Evolutionary conservation across 2,888 invertebrate species (phyloP), one percentile per base, ranked within the genome.

Genomic region (Margaritifera margaritifera): DNA sequence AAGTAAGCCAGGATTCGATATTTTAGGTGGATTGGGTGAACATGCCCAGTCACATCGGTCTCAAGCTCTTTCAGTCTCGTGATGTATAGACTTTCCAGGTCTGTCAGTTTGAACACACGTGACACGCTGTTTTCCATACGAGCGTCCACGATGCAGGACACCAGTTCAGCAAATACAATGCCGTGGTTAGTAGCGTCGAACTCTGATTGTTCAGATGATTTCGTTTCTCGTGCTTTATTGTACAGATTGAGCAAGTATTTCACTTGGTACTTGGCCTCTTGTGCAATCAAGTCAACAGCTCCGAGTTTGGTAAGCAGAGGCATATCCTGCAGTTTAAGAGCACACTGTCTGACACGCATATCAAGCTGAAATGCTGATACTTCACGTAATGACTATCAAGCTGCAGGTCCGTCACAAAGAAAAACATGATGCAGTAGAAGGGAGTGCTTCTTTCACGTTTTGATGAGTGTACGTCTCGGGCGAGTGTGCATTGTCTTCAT

Each of bases 231-330:
- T 31, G 31, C 31, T 31, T 31, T 31, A 31, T 31, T 31, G 31
- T 31, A 6, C 6, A 6, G 31, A 31, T 6, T 5, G 6, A 6
- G 6, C 1, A 31, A 5, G 6, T 31, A 31, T 6, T 31, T 31
- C 31, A 54, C 20, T 60, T 73, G 72, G 59, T 75, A 75, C 54
- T 61, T 64, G 19, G 68, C 75, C 42, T 75, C 72, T 52, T 64
- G 69, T 5, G 75, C 68, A 31, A 75, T 61, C 11, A 75, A 53
- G 59, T 75, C 72, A 3, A 68, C 72, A 42, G 69, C 64, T 60
- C 66, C 67, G 27, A 70, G 66, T 65, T 73, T 73, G 18, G 69
- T 72, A 18, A 75, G 56, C 50, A 72, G 59, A 58, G 19, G 51
- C 25, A 27, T 65, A 31, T 68, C 66, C 51, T 62, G 65, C n/a